phyloP scores from a whole-genome alignment of 2,797 vertebrate species.

The Xiphorhynchus erythropygius region DNA sequence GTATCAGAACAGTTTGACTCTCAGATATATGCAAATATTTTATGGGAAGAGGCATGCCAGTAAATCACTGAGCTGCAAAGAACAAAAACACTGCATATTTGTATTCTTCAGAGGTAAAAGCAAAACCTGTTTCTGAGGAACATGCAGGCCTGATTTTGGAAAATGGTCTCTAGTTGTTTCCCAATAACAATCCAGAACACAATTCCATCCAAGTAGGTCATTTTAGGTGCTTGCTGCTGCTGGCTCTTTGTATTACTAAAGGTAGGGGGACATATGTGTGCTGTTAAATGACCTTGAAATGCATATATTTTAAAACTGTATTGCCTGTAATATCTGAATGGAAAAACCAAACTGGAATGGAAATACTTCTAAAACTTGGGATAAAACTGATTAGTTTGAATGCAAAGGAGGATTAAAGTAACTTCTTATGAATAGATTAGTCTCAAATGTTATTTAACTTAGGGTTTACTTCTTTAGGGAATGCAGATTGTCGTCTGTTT shows the following conservation, averaged over 20 bases:
- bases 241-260: background rate
- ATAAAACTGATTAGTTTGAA: background rate
- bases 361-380: background rate
- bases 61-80: conserved; percentile 65
- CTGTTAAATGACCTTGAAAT: background rate
- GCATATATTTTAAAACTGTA: background rate
- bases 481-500: background rate
- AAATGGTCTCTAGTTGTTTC: conserved; percentile 12
- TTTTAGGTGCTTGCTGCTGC: background rate
- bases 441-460: background rate
- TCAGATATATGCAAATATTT: conserved; percentile 67
- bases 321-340: background rate
- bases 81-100: conserved; percentile 57
- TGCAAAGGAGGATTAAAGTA: background rate
- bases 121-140: conserved; percentile 9
- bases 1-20: conserved; percentile 59
- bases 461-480: background rate
- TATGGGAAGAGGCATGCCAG: conserved; percentile 56
- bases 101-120: conserved; percentile 50
- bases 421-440: background rate
- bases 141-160: background rate
- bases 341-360: background rate
- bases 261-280: background rate
- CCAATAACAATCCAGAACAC: background rate
- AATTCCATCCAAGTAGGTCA: background rate